Percentiles rank a stretch among this genome's conserved stretches.
Evolutionary conservation across 1,140 invertebrate genomes (phyloP).

Genomic region (Cataglyphis hispanica): DNA sequence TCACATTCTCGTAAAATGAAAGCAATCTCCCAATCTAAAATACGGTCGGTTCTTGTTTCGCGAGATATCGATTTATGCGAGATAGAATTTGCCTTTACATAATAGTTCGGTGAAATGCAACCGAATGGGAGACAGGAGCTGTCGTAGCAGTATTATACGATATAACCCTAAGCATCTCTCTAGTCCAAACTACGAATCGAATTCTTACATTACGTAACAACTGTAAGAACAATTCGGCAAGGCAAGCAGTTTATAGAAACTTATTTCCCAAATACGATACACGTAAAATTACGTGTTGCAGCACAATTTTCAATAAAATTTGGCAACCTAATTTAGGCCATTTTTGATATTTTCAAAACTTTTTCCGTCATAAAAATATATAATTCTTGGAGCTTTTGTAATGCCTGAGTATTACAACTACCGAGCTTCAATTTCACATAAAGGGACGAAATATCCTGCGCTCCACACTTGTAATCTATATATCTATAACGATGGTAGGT

Average conservation of each 20-base stretch:
- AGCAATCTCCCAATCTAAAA: constrained; percentile 29
- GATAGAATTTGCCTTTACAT: constrained; percentile 52
- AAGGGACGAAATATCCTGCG: background rate
- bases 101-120: constrained; percentile 19
- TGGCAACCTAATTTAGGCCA: too few species aligned
- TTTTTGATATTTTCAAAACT: background rate
- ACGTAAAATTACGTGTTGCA: background rate
- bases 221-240: constrained; percentile 10
- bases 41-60: constrained; percentile 47
- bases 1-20: constrained; percentile 48
- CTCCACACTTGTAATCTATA: background rate
- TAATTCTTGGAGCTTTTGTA: background rate
- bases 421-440: background rate
- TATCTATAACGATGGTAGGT: background rate
- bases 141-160: constrained; percentile 37
- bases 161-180: constrained; percentile 20
- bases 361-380: background rate
- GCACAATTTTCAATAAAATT: constrained; percentile 14
- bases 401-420: background rate
- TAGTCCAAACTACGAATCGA: background rate
- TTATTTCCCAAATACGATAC: background rate
- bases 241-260: background rate
- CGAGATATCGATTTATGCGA: constrained; percentile 50
- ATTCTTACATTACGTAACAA: background rate
- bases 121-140: background rate